phyloP scores from a whole-genome alignment of 2,797 vertebrate genomes.

The Macroramphosus scolopax region DNA sequence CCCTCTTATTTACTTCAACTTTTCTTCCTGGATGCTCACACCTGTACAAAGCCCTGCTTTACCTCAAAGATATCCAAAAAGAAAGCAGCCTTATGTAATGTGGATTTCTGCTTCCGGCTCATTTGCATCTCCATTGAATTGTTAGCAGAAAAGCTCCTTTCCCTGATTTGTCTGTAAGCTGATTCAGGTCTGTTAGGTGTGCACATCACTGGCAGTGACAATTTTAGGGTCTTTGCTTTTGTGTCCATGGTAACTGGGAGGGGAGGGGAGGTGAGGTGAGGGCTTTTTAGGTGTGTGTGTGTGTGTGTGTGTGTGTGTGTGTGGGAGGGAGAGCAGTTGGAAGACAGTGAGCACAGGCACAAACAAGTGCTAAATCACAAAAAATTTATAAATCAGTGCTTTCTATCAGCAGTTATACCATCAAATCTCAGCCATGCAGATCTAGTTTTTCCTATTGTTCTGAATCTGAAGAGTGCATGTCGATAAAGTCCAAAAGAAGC shows the following conservation, averaged over 20 bases:
- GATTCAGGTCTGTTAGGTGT: conserved; percentile 50
- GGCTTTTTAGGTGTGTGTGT: conserved; percentile 47
- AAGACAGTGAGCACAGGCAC: conserved; percentile 35
- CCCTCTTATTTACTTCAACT: conserved; percentile 4
- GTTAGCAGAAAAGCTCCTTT: conserved; percentile 30
- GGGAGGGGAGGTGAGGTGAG: conserved; percentile 58
- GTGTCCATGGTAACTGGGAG: conserved; percentile 80
- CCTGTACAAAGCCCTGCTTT: neutral
- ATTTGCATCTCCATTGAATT: conserved; percentile 44
- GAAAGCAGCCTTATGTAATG: conserved; percentile 34
- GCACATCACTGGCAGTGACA: conserved; percentile 50
- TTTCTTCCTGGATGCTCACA: conserved; percentile 9
- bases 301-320: conserved; percentile 25
- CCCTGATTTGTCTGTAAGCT: conserved; percentile 49
- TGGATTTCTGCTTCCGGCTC: conserved; percentile 24
- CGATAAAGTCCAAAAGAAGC: too few relatives aligned
- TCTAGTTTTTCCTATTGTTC: conserved; percentile 40
- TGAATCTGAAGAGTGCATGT: conserved; percentile 20
- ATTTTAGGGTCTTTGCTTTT: conserved; percentile 64
- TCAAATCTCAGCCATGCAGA: conserved; percentile 30
- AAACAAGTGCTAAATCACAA: conserved; percentile 36
- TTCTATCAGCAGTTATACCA: conserved; percentile 27
- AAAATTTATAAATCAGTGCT: conserved; percentile 25
- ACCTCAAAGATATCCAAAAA: conserved; percentile 28
- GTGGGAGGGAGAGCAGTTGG: conserved; percentile 27